Evolutionary conservation across 2,888 invertebrate genomes (phyloP), one percentile per base, ranked within the genome.

Genomic region (Notocelia uddmanniana): DNA sequence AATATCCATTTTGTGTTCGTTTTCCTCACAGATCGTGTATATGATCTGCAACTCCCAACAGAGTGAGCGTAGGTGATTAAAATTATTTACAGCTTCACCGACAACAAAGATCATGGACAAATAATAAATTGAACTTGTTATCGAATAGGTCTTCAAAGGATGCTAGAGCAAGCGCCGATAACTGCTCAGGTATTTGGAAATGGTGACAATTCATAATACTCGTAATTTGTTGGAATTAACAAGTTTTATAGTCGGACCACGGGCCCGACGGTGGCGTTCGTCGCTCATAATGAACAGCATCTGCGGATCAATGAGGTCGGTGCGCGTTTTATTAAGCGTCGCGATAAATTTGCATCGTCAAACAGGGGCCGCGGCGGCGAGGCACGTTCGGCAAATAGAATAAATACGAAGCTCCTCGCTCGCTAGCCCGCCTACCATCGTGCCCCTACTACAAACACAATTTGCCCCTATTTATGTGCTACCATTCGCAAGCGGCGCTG

Each of bases 361-460:
- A 93, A 91, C 89, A 91, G 88, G 82, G 86, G 80, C 88, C 86
- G 86, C 85, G 85, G 85, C 85, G 83, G 81, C 83, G 87, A 84
- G 83, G 91, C 93, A 93, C 93, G 92, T 92, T 92, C 92, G 81
- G 84, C 88, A 92, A 92, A 93, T 92, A 91, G 88, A 92, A 90
- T 92, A 90, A 92, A 91, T 92, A 91, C 87, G 86, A 81, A 83
- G 84, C 83, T 76, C 78, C 85, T 85, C 83, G 75, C 66, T 74
- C 63, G 71, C 81, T 80, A 79, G 80, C 83, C 79, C 77, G 79
- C 79, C 78, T 77, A 81, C 78, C 83, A 80, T 82, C 80, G 76
- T 80, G 78, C 84, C 83, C 83, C 84, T 84, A 84, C 80, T 81
- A 83, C 88, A 91, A 92, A 92, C 87, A 90, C 86, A 90, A 90